A percentile compares a stretch with the other conserved stretches of the same genome.
Evolutionary conservation across 2,113 vertebrate species (phyloP).

Genomic region (Felis catus): F.catus_Fca126_mat1.0 CM031412.1:67950001-67950500

Average conservation of each 20-base stretch:
- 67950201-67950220: neutral
- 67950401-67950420: neutral
- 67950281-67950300: neutral
- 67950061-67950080: conserved; percentile 1
- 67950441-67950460: neutral
- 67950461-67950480: neutral
- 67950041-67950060: neutral
- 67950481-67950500: neutral
- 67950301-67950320: neutral
- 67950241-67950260: neutral
- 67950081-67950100: neutral
- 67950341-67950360: neutral
- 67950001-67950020: conserved; percentile 45
- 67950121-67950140: neutral
- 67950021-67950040: neutral
- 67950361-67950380: neutral
- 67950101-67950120: neutral
- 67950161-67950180: neutral
- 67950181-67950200: neutral
- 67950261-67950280: neutral
- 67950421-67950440: neutral
- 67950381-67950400: neutral
- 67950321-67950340: neutral
- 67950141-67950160: neutral
- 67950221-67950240: neutral